Base-by-base conservation (phyloP, 1,140 invertebrate species). In the Penaeus indicus region DNA sequence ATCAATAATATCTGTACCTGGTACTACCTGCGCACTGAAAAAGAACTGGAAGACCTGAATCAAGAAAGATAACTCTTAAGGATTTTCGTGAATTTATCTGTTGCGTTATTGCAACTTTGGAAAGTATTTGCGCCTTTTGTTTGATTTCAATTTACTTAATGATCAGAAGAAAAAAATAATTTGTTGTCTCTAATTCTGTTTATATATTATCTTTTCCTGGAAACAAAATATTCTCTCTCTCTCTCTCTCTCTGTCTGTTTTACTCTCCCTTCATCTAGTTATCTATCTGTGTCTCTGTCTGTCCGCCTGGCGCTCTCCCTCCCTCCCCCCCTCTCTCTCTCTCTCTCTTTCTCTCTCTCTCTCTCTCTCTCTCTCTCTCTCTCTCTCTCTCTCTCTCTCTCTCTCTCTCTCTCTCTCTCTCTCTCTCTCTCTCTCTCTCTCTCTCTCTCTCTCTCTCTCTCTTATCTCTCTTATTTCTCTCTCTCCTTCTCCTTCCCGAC, bases 351-450 rank as follows among this genome's bases (percentile, higher is more conserved):
- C 67, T 32, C 16, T 72, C 67, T 72, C 67, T 32, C 16, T 72
- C 67, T 72, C 67, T 32, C 32, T 72, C 16, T 72, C 67, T 32
- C 67, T 72, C 67, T 72, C 32, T 32, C 67, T 72, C 67, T 32
- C 19, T 72, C 67, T 32, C 32, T 72, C 19, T 72, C 67, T 72
- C 19, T 22, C 67, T 72, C 19, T 22, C 67, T 72, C 16, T 72
- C 67, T 72, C 0, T 22, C 67, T 69, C 8, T 7, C 67, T 69
- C 5, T 69, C 3, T 69, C 5, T 69, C 67, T 69, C 67, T 69
- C 67, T n/a, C 18, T 21, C n/a, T 18, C 67, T 18, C 67, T 18
- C 11, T 22, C 32, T 32, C 32, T 32, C 11, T 32, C 67, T 18
- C 67, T 32, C 0, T 69, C 3, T 72, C 11, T 72, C 16, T 72